Conservation (phyloP, 2,797 vertebrate species). For the Florisuga fusca region DNA sequence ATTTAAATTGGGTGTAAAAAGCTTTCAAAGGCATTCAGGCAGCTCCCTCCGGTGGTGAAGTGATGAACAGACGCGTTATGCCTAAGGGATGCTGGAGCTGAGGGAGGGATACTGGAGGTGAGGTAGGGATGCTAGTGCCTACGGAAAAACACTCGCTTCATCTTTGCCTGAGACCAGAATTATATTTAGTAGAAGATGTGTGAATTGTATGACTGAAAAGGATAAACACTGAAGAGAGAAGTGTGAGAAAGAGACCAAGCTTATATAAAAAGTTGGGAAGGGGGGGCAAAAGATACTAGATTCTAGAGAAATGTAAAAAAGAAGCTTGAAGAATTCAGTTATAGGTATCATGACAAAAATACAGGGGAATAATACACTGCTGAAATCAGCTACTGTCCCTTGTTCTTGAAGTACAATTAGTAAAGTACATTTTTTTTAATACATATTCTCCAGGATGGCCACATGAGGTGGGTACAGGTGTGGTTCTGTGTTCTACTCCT, state of each 20-base stretch:
- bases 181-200: neutral
- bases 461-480: neutral
- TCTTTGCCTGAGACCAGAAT: neutral
- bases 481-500: neutral
- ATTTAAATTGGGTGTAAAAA: neutral
- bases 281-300: rapidly evolving
- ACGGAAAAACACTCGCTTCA: rapidly evolving
- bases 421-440: neutral
- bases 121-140: neutral
- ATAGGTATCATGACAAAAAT: neutral
- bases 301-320: neutral
- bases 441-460: neutral
- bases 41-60: conserved; percentile 58
- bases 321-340: neutral
- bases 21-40: conserved; percentile 3
- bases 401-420: neutral
- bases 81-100: neutral
- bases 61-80: neutral
- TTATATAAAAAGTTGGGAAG: neutral
- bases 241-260: neutral
- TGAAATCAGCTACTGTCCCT: neutral
- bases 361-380: neutral
- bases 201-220: neutral
- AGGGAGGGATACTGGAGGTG: neutral
- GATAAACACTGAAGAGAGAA: neutral